phyloP scores from a whole-genome alignment of 2,113 vertebrate species.

The Bubo scandiacus region DNA sequence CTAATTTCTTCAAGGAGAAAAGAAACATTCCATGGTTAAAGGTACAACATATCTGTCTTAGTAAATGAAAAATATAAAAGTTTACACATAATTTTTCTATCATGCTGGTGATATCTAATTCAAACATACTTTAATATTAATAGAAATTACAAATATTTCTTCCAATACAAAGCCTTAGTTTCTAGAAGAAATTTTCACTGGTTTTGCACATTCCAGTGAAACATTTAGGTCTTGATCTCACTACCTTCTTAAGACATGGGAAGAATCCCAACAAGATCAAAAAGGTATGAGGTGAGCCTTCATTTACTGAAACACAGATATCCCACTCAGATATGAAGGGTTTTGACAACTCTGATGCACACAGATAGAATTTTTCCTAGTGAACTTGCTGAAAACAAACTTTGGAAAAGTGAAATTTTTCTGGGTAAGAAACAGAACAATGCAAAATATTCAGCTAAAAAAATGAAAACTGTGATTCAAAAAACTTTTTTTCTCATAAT shows the following conservation, averaged over 20 bases:
- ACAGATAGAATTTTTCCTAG: neutral
- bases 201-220: neutral
- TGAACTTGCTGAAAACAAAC: neutral
- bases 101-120: neutral
- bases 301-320: neutral
- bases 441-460: neutral
- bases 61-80: neutral
- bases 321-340: neutral
- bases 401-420: neutral
- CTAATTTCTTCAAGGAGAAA: neutral
- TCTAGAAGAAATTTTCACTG: neutral
- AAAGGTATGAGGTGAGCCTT: neutral
- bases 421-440: neutral
- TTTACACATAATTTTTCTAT: neutral
- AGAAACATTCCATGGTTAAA: neutral
- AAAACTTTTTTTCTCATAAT: neutral
- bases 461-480: neutral
- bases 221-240: neutral
- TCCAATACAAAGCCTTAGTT: neutral
- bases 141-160: neutral
- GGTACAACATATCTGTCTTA: neutral
- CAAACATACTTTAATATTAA: neutral
- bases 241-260: neutral
- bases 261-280: neutral
- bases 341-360: neutral